These are phyloP conservation scores for Thinocorus orbignyianus DNA, from an alignment of 2,113 vertebrate genomes.

Conservation along the genomic window DNA sequence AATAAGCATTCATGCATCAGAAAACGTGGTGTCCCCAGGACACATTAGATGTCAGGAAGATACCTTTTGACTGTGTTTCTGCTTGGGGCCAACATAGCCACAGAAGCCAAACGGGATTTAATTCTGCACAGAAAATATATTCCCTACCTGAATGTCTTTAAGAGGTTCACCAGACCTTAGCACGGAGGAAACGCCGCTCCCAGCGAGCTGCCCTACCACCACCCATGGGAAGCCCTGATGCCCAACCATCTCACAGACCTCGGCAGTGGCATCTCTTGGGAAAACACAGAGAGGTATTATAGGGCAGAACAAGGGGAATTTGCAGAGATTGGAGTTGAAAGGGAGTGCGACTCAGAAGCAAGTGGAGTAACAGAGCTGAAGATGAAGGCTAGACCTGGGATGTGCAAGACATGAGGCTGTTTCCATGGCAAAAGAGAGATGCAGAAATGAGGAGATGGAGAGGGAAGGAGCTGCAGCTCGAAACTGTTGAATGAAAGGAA, in stretches of 20 bases:
- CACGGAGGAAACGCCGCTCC: fast-evolving
- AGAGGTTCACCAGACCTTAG: background rate
- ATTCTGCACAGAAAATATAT: background rate
- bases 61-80: background rate
- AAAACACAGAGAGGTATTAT: background rate
- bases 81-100: background rate
- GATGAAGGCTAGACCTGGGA: background rate
- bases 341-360: background rate
- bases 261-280: background rate
- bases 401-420: background rate
- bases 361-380: background rate
- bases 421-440: background rate
- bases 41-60: background rate
- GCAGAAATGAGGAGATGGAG: fast-evolving
- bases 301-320: background rate
- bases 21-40: background rate
- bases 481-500: background rate
- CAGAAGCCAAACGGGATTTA: background rate
- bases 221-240: fast-evolving
- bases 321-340: background rate
- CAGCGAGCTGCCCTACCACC: background rate
- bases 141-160: background rate
- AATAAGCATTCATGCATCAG: background rate
- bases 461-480: background rate
- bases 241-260: fast-evolving